A percentile compares a stretch with the other conserved stretches of the same genome.
phyloP scores from a whole-genome alignment of 1,140 invertebrate species.

The Vollenhovia emeryi region DNA sequence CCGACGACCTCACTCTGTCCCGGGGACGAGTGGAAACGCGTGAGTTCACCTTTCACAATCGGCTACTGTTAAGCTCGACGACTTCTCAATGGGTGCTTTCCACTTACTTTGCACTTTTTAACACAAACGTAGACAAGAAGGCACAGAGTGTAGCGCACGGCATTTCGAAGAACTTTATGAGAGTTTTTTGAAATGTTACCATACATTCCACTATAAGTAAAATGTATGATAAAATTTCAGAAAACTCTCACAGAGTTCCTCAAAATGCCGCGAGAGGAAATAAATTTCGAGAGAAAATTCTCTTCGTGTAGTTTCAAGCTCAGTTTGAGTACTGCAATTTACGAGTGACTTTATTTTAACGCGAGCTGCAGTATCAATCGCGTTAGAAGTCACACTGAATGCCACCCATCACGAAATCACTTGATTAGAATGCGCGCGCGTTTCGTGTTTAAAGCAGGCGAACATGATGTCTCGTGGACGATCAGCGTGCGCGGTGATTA shows the following conservation, averaged over 20 bases:
- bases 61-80: neutral
- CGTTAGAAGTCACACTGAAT: neutral
- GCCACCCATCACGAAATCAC: slow-evolving; percentile 31
- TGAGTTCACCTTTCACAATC: neutral
- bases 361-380: neutral
- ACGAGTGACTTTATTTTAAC: neutral
- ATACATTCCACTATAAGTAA: no score
- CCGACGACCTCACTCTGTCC: slow-evolving; percentile 46
- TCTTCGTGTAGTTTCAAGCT: neutral
- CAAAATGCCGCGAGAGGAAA: no score
- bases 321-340: neutral
- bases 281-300: no score
- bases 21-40: slow-evolving; percentile 7
- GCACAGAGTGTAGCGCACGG: no score
- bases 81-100: no score
- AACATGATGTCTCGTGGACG: slow-evolving; percentile 25
- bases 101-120: no score
- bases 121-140: no score
- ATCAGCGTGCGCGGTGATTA: slow-evolving; percentile 39
- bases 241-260: no score
- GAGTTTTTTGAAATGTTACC: no score
- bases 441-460: slow-evolving; percentile 18
- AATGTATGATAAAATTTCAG: no score
- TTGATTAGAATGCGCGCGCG: slow-evolving; percentile 39
- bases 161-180: no score